These are phyloP conservation scores for Pardalotus punctatus DNA, from an alignment of 2,113 vertebrate species.

Conservation along the genomic window DNA sequence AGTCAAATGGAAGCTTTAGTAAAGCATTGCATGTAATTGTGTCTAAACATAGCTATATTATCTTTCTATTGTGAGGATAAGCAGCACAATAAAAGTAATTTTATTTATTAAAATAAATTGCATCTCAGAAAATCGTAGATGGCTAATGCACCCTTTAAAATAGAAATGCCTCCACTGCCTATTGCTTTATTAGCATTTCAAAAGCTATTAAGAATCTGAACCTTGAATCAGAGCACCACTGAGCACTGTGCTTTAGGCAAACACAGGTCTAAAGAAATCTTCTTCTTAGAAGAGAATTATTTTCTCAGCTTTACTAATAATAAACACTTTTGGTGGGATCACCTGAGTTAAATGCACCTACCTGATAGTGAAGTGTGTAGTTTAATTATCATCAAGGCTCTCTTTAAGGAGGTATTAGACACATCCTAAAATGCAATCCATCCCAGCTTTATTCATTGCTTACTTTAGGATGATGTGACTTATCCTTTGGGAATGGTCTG, in stretches of 20 bases:
- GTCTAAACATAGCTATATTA: neutral
- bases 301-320: neutral
- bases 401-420: neutral
- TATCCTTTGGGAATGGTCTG: neutral
- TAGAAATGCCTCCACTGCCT: neutral
- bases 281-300: neutral
- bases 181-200: neutral
- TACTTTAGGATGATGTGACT: neutral
- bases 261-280: neutral
- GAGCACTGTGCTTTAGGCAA: neutral
- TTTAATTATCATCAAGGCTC: neutral
- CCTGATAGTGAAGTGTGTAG: too few species aligned
- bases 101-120: neutral
- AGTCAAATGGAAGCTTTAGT: neutral
- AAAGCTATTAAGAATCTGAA: neutral
- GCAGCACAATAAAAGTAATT: neutral
- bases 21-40: neutral
- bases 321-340: neutral
- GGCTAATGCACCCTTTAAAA: neutral
- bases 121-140: neutral
- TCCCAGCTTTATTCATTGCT: neutral
- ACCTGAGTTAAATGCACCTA: neutral
- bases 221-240: neutral
- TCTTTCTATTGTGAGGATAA: neutral
- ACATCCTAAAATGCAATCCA: neutral